Base-by-base conservation (phyloP, 2,888 invertebrate species). In the Monoplex corrugatus region DNA sequence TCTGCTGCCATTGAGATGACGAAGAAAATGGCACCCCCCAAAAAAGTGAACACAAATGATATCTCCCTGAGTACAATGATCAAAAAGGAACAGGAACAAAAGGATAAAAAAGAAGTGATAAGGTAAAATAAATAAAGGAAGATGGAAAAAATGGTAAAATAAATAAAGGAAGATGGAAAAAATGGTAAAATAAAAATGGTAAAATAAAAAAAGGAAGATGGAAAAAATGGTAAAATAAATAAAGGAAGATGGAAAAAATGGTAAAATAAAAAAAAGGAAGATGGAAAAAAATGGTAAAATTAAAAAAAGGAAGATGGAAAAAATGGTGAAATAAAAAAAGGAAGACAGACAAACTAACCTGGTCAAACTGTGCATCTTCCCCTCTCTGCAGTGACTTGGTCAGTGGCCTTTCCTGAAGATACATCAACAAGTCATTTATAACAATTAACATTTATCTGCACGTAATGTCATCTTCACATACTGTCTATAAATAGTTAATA, bases 351-450 rank as follows among this genome's bases (percentile, higher is more conserved):
- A 6, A 40, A 32, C 45, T 32, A 35, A 96, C 94, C 93, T 96
- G 96, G 92, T 99, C 99, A 95, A 99, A 98, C 93, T 98, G 98
- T 16, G 97, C 96, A 96, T 99, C 99, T 96, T 99, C 99, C 19
- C 99, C 99, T 92, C 99, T 97, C 96, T 99, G 99, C 89, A 99
- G 96, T 2, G 98, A 97, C 97, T 99, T 99, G 45, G 98, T 98
- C 68, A 99, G 96, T n/a, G 98, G 98, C 95, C 98, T 98, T 95
- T 99, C 99, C 97, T 98, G 94, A 40, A 96, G 94, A 78, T 87
- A 82, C 85, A 87, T 89, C 16, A 89, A 23, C 44, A 40, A 2
- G 10, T 35, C 13, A 43, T 44, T 2, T 44, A 83, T 23, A 43
- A n/a, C 16, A 83, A 43, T 19, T 38, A 38, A 10, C 3, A 32